Conservation (phyloP, 2,888 invertebrate genomes). For the Drosophila paracracens region DNA sequence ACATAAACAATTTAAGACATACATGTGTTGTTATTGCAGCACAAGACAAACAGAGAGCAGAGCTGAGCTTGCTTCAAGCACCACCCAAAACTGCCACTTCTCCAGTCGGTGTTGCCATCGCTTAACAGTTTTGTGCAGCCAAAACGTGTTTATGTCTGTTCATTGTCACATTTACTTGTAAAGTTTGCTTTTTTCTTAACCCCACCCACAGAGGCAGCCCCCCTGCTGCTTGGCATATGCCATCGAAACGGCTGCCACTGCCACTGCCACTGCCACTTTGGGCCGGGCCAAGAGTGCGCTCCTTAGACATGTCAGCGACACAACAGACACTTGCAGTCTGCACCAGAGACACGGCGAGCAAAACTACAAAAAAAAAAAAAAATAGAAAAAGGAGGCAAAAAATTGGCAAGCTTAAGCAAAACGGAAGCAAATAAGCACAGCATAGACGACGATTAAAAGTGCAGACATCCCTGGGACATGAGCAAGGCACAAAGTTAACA, state of each 20-base stretch:
- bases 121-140: constrained; percentile 66
- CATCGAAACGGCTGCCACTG: constrained; percentile 30
- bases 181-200: constrained; percentile 53
- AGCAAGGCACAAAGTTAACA: constrained; percentile 68
- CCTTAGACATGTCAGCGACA: constrained; percentile 73
- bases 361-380: constrained; percentile 10
- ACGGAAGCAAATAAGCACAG: constrained; percentile 65
- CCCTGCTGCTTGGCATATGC: constrained; percentile 19
- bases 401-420: constrained; percentile 36
- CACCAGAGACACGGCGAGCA: constrained; percentile 21
- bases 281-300: constrained; percentile 60
- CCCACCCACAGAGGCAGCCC: background rate
- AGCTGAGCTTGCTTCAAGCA: constrained; percentile 14
- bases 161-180: constrained; percentile 77
- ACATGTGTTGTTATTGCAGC: constrained; percentile 71
- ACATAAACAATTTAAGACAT: constrained; percentile 68
- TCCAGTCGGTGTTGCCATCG: constrained; percentile 11
- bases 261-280: constrained; percentile 63
- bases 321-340: constrained; percentile 67
- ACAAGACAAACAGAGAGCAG: constrained; percentile 53
- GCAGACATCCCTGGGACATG: constrained; percentile 70
- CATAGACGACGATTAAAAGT: constrained; percentile 71
- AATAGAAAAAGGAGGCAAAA: constrained; percentile 38
- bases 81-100: background rate
- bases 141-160: constrained; percentile 78